A percentile compares a stretch with the other conserved stretches of the same genome.
Evolutionary conservation across 2,888 invertebrate genomes (phyloP).

Genomic region (Sesia bembeciformis): DNA sequence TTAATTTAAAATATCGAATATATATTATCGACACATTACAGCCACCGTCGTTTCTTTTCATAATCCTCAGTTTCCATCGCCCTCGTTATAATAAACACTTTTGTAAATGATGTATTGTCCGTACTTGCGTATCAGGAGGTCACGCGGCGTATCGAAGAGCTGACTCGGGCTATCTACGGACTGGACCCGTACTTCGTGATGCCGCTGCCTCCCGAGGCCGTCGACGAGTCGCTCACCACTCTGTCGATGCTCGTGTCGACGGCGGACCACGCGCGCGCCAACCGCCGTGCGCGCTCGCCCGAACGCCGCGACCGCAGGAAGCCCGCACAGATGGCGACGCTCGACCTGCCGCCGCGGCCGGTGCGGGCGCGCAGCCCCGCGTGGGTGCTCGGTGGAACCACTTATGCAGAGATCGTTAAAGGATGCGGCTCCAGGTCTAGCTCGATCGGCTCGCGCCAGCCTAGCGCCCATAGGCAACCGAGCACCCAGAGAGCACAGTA

Average conservation of each 20-base stretch:
- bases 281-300: slow-evolving; percentile 69
- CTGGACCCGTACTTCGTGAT: slow-evolving; percentile 83
- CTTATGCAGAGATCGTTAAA: slow-evolving; percentile 86
- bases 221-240: slow-evolving; percentile 77
- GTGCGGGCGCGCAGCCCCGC: slow-evolving; percentile 79
- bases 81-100: slow-evolving; percentile 32
- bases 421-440: slow-evolving; percentile 68
- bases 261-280: slow-evolving; percentile 33
- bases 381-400: slow-evolving; percentile 82
- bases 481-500: slow-evolving; percentile 16
- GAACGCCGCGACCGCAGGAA: slow-evolving; percentile 35
- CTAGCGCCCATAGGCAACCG: slow-evolving; percentile 23
- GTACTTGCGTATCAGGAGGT: slow-evolving; percentile 80
- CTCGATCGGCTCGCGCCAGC: slow-evolving; percentile 34
- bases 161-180: slow-evolving; percentile 81
- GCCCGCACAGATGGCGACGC: slow-evolving; percentile 4
- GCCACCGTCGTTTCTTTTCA: slow-evolving; percentile 57
- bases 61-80: slow-evolving; percentile 29
- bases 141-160: slow-evolving; percentile 81
- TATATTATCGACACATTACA: slow-evolving; percentile 59
- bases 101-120: slow-evolving; percentile 66
- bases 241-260: slow-evolving; percentile 48
- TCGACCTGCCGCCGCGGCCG: slow-evolving; percentile 14
- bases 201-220: slow-evolving; percentile 75
- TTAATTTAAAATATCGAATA: slow-evolving; percentile 42